Percentiles rank a stretch among this genome's conserved stretches.
These are phyloP conservation scores for Euthynnus affinis DNA, from an alignment of 2,797 vertebrate genomes.

Conservation along the genomic window DNA sequence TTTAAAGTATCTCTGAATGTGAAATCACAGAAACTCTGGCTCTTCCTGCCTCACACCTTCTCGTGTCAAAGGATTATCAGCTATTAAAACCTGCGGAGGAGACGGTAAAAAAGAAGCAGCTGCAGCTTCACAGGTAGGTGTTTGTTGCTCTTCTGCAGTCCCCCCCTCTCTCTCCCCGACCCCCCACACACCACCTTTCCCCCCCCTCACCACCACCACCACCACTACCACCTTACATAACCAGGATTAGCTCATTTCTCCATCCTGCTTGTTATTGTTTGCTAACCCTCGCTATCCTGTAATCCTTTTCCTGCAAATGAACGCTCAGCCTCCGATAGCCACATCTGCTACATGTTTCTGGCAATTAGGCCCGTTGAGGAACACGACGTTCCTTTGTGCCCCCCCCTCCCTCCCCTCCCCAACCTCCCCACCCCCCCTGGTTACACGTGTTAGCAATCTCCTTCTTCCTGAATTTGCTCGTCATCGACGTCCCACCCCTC, in stretches of 20 bases:
- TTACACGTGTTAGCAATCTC: slow-evolving; percentile 68
- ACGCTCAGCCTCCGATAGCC: slow-evolving; percentile 24
- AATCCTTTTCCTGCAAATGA: slow-evolving; percentile 44
- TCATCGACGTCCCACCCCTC: slow-evolving; percentile 41
- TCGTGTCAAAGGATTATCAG: slow-evolving; percentile 17
- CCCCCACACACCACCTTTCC: neutral
- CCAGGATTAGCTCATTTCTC: slow-evolving; percentile 60
- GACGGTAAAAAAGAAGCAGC: neutral
- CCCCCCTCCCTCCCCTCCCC: neutral
- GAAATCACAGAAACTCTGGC: neutral
- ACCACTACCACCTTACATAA: slow-evolving; percentile 57
- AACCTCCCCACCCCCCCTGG: neutral
- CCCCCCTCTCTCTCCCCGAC: neutral
- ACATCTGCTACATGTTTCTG: slow-evolving; percentile 66
- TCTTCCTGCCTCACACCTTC: neutral
- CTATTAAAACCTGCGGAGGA: slow-evolving; percentile 22
- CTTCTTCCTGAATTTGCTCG: slow-evolving; percentile 42
- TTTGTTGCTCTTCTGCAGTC: slow-evolving; percentile 22
- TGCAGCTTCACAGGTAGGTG: slow-evolving; percentile 24
- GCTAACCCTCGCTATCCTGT: slow-evolving; percentile 14
- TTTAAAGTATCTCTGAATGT: neutral
- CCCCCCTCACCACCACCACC: too few species aligned
- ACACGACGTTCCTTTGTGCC: slow-evolving; percentile 32
- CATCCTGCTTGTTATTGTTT: slow-evolving; percentile 46
- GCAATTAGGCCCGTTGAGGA: slow-evolving; percentile 53